Conservation (phyloP, 2,888 invertebrate genomes). For the Nephrotoma appendiculata region DNA sequence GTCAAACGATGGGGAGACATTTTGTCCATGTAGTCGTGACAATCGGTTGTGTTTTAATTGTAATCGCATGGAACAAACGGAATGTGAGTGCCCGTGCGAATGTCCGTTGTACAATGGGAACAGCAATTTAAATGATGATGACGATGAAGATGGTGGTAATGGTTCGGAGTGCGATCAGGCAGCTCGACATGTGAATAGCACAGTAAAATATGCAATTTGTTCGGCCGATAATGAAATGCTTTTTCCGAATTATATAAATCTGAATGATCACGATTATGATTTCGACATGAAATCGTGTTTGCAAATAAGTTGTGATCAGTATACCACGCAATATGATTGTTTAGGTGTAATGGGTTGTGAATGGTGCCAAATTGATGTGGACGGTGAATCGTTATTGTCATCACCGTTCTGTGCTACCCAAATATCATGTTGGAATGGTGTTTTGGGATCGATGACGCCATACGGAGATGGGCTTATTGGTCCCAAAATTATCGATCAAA, state of each 20-base stretch:
- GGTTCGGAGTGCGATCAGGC: not conserved
- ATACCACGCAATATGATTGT: constrained; percentile 47
- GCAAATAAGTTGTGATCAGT: constrained; percentile 51
- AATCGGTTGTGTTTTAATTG: constrained; percentile 83
- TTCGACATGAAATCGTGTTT: constrained; percentile 42
- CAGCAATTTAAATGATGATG: not conserved
- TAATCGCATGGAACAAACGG: constrained; percentile 84
- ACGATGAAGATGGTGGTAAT: not conserved
- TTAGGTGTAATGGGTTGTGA: constrained; percentile 73
- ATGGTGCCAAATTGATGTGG: constrained; percentile 74
- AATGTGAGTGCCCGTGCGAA: constrained; percentile 92
- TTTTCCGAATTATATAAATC: not conserved
- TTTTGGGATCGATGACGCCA: constrained; percentile 67
- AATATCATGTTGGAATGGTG: constrained; percentile 72
- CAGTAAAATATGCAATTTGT: not conserved
- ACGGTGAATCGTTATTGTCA: constrained; percentile 50
- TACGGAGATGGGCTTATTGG: constrained; percentile 55
- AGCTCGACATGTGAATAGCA: not conserved
- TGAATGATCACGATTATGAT: constrained; percentile 26
- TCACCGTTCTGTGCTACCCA: constrained; percentile 69
- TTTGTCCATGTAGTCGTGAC: constrained; percentile 88
- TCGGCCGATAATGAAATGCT: not conserved
- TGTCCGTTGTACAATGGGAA: constrained; percentile 39
- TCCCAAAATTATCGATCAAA: constrained; percentile 26
- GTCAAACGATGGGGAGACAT: constrained; percentile 67